phyloP scores from a whole-genome alignment of 1,140 invertebrate genomes.

The Probaryconus sp. region DNA sequence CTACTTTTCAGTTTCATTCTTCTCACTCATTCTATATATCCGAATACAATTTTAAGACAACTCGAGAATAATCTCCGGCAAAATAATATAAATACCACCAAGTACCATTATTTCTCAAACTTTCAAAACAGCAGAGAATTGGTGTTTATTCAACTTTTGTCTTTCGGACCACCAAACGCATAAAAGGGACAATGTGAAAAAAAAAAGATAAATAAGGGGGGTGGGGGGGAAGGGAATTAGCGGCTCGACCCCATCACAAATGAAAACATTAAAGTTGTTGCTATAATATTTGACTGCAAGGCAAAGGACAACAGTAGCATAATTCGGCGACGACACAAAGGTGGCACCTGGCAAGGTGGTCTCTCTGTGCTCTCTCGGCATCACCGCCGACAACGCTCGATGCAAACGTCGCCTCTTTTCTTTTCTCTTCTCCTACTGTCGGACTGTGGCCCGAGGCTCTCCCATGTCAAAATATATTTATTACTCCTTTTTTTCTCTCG shows the following conservation, averaged over 20 bases:
- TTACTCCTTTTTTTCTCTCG: conserved; percentile 66
- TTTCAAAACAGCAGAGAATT: too few species aligned
- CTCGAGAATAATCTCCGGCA: too few species aligned
- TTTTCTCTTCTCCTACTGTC: conserved; percentile 47
- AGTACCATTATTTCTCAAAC: too few species aligned
- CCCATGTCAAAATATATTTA: conserved; percentile 80
- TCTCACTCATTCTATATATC: too few species aligned
- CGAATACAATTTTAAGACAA: too few species aligned
- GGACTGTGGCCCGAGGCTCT: conserved; percentile 65
- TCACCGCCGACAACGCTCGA: conserved; percentile 55
- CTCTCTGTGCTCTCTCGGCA: conserved; percentile 55
- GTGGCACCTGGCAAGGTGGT: conserved; percentile 60
- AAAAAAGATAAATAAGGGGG: neutral
- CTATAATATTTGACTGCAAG: conserved; percentile 73
- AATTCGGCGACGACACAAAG: conserved; percentile 71
- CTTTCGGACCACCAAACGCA: too few species aligned
- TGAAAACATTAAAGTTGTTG: conserved; percentile 68
- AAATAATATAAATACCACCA: too few species aligned
- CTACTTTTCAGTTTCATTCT: too few species aligned
- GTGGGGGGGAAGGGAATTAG: conserved; percentile 10
- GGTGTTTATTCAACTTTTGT: too few species aligned
- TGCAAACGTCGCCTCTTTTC: conserved; percentile 58
- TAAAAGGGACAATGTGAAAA: too few species aligned
- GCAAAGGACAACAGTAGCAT: conserved; percentile 65
- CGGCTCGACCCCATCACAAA: conserved; percentile 34